Base-by-base conservation (phyloP, 2,113 vertebrate genomes). In the Scopus umbretta region DNA sequence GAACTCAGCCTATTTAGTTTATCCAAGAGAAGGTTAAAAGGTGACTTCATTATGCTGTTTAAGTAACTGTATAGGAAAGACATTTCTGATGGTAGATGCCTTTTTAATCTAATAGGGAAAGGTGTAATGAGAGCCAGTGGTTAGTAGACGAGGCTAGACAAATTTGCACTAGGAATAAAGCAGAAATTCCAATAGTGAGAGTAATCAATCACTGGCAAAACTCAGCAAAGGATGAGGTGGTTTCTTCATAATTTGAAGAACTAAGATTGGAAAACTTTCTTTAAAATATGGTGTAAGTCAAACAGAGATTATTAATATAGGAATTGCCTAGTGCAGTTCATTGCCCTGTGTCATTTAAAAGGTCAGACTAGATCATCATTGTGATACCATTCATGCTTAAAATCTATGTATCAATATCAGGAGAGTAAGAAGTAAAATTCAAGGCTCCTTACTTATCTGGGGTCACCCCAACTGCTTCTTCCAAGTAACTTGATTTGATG, bases 31-130 rank as follows among this genome's bases (percentile, higher is more conserved):
- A 84, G n/a, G 59, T 79, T 79, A 71, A 94, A 86, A 83, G 45
- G 45, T 88, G 47, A 52, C 67, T 92, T 88, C 32, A 93, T 83
- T 86, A 49, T 83, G n/a, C 25, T 89, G 73, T 80, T 85, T 76
- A 82, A 81, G 72, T 63, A 90, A 74, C 67, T 84, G 16, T 59
- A 74, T 20, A 25, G 50, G 23, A 76, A 74, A 93, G 71, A 63
- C 7, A 78, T 86, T 92, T 93, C 66, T 90, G 59, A 47, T 67
- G 20, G 75, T 80, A 83, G 55, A 74, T 86, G 47, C 13, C 10
- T 90, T 90, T 95, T 90, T 93, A 95, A 92, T 71, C 26, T 78
- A 93, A 71, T 27, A 90, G 34, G 8, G 11, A 88, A 91, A 88
- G n/a, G 13, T 90, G 55, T 76, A 86, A 96, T 82, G 81, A 92